Base-by-base conservation (phyloP, 2,888 invertebrate species). In the Epiperipatus broadwayi region DNA sequence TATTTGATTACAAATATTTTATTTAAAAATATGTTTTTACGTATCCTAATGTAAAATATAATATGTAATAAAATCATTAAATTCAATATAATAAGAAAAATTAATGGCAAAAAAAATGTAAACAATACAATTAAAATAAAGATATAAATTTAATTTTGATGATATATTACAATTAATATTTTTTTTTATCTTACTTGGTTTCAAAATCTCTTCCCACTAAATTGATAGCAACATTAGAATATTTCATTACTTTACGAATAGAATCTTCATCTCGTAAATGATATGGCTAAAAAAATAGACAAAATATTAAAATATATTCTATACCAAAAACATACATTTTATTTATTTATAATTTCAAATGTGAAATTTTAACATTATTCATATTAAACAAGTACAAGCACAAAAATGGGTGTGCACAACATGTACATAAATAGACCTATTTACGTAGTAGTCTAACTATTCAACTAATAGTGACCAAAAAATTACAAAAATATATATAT, bases 191-290 rank as follows among this genome's bases (percentile, higher is more conserved):
- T 46, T 49, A 65, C 62, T 71, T 77, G 0, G 95, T 95, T 59
- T 89, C 85, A 68, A 73, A 83, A 49, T 87, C 81, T 27, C 80
- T 68, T 3, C 95, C 93, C 45, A 97, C 69, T 41, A 93, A 65
- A 59, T 97, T 97, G 47, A 97, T 73, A 1, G 95, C 97, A 37
- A 95, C 84, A 65, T 95, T 91, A 2, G 95, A 95, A 64, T 97
- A 79, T 53, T 78, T 78, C 27, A 97, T 72, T 7, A 78, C 75
- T 51, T 75, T 77, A 16, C 58, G 49, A 49, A 97, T 76, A 1
- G 81, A 73, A 25, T 77, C 77, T 46, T 89, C 83, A 65, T 95
- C 87, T 28, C 69, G 63, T 31, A 95, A 54, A 53, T 87, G 60
- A 59, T 70, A 91, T 8, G 79, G 83, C 54, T 80, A 73, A 53